Base-by-base conservation (phyloP, 2,888 invertebrate genomes). In the Andrena haemorrhoa region DNA sequence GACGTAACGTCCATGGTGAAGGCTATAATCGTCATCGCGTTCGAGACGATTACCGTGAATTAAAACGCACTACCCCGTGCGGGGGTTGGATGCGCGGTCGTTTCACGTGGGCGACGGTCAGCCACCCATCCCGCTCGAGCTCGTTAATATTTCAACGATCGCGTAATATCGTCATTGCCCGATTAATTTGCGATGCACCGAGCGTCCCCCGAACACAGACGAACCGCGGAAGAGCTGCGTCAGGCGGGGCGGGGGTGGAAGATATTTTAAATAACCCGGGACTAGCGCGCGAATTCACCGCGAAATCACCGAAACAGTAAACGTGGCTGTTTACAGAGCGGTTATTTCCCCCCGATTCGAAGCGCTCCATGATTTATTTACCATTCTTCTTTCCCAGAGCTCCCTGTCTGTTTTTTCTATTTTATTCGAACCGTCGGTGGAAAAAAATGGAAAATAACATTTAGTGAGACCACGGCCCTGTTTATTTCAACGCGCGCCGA, bases 141-240 rank as follows among this genome's bases (percentile, higher is more conserved):
- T 71, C 71, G 82, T 83, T 83, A 83, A 75, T 84, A 84, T 80
- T 79, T 80, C 75, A 84, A 69, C 71, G 69, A 47, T 41, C 60
- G 51, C 69, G 76, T 84, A 84, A 84, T 80, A 84, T 80, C 76
- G 75, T 64, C 58, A 76, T 76, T 80, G 66, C 68, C 26, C 49
- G 70, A 84, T 80, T 79, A 84, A 84, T 76, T 75, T 26, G 66
- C 73, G 66, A 74, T 56, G 68, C 64, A 49, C 29, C 41, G 31
- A 29, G n/a, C 47, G 10, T 49, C 31, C 47, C 53, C 20, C 8
- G 61, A 23, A 63, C 33, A 26, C 26, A 35, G 60, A 61, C 29
- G 33, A 20, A 33, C 41, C 23, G 10, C 7, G 33, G 26, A 5
- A 47, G 78, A 61, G n/a, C 47, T 51, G 60, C 61, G 5, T 1